Evolutionary conservation across 2,888 invertebrate genomes (phyloP), one percentile per base, ranked within the genome.

Genomic region (Caenorhabditis macrosperma): DNA sequence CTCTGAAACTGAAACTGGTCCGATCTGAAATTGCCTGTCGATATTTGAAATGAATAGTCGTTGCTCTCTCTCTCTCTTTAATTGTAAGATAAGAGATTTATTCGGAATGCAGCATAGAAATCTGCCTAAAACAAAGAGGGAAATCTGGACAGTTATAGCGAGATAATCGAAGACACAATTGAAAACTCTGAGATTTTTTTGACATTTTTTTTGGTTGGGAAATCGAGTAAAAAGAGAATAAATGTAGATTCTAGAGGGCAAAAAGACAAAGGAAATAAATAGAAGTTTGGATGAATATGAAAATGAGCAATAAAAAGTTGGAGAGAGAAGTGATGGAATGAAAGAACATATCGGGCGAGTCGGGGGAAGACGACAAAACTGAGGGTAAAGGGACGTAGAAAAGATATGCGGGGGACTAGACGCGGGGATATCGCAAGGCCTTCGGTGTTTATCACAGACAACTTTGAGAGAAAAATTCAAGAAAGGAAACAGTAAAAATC

Each of bases 1-100:
- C 61, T 12, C 38, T 33, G 44, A 57, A 55, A 59, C 61, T 71
- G 10, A 72, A 55, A 57, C 72, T 55, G 72, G 61, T 72, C 48
- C 12, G 33, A 10, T 33, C 20, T n/a, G 5, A n/a, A 69, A 30
- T 60, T 60, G 69, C 61, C 61, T 71, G 61, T 57, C 33, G n/a
- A n/a, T n/a, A n/a, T n/a, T n/a, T 44, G n/a, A n/a, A 38, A 38
- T 38, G 15, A 38, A 38, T 38, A 38, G 38, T 38, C 38, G n/a
- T n/a, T 9, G 12, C 9, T 12, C 15, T 12, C 15, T 9, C 38
- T 38, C 2, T 10, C 15, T 38, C 12, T 12, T 12, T 9, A 33
- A 33, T 33, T 33, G 5, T 33, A 7, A 33, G 5, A 7, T 7
- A 12, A 38, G 15, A 38, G 38, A 38, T 38, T 38, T 38, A 38